A percentile compares a stretch with the other conserved stretches of the same genome.
Conservation (phyloP, 2,888 invertebrate species). For the Tinea trinotella region DNA sequence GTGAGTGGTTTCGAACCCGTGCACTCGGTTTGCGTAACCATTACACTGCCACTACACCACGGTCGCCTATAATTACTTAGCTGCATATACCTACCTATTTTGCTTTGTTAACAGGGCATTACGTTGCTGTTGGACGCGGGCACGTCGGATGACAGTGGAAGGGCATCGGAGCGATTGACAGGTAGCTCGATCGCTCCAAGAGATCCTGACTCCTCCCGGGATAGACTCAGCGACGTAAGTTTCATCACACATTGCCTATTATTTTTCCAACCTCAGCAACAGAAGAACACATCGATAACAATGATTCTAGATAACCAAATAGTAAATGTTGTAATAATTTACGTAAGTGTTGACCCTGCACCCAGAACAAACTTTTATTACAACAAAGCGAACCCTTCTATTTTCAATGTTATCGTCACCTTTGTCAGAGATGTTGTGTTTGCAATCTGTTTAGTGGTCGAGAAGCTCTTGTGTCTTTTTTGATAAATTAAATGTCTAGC, state of each 20-base stretch:
- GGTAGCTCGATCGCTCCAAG: slow-evolving; percentile 82
- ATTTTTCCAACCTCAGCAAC: neutral
- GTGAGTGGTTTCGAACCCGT: too few species aligned
- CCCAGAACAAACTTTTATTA: neutral
- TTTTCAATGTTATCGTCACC: slow-evolving; percentile 7
- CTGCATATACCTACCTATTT: too few species aligned
- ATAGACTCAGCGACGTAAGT: slow-evolving; percentile 90
- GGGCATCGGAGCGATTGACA: slow-evolving; percentile 85
- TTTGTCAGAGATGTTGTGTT: slow-evolving; percentile 14
- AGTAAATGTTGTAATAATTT: neutral
- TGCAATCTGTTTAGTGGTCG: slow-evolving; percentile 13
- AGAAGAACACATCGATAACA: slow-evolving; percentile 9
- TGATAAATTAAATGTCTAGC: neutral
- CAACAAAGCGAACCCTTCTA: neutral
- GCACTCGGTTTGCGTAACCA: too few species aligned
- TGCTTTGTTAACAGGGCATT: slow-evolving; percentile 70
- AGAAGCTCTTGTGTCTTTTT: slow-evolving; percentile 10
- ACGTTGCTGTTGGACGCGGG: slow-evolving; percentile 83
- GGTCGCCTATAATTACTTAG: too few species aligned
- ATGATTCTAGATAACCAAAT: slow-evolving; percentile 2
- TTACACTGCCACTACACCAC: too few species aligned
- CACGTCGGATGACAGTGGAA: slow-evolving; percentile 87
- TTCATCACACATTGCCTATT: slow-evolving; percentile 7
- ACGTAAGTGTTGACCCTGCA: neutral
- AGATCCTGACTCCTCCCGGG: slow-evolving; percentile 86